Evolutionary conservation across 2,797 vertebrate species (phyloP), one percentile per base, ranked within the genome.

Genomic region (Dallia pectoralis): DNA sequence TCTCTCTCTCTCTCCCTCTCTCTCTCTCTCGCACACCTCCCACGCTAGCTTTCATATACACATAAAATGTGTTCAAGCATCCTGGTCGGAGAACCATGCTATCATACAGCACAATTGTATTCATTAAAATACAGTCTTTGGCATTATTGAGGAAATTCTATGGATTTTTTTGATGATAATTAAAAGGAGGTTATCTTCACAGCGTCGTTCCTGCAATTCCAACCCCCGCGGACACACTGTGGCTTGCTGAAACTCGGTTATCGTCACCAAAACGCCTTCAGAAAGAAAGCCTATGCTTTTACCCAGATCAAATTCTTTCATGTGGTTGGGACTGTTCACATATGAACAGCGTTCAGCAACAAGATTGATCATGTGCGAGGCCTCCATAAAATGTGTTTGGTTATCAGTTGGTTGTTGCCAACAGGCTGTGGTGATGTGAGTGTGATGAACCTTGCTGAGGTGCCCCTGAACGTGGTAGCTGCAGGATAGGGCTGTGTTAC

Each of bases 391-490:
- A 79, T 86, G 85, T 82, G 83, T 87, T 86, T 85, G 81, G 85
- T 88, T 91, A 86, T 89, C 86, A 81, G 81, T 81, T 79, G 75
- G 80, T 81, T 75, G 82, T 82, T 76, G 73, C 84, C 80, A 84
- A 86, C 82, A 82, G 84, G 84, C 84, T 61, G 68, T 77, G 77
- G 78, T 88, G 89, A 91, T 84, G 86, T 83, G 87, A 89, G 85
- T 81, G 87, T 82, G 84, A 89, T 89, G 86, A 88, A 87, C 84
- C 80, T 88, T 88, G 87, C 86, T 82, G 87, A 87, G 87, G 81
- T 84, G 87, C 87, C n/a, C n/a, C 84, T 90, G 86, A 82, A 85
- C 48, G 59, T 76, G 71, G 87, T 86, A 48, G 79, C 86, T 86
- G 83, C 74, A 53, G 85, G 89, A 89, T 79, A 83, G 80, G 86